Base-by-base conservation (phyloP, 2,888 invertebrate genomes). In the Acanthopleura granulata region DNA sequence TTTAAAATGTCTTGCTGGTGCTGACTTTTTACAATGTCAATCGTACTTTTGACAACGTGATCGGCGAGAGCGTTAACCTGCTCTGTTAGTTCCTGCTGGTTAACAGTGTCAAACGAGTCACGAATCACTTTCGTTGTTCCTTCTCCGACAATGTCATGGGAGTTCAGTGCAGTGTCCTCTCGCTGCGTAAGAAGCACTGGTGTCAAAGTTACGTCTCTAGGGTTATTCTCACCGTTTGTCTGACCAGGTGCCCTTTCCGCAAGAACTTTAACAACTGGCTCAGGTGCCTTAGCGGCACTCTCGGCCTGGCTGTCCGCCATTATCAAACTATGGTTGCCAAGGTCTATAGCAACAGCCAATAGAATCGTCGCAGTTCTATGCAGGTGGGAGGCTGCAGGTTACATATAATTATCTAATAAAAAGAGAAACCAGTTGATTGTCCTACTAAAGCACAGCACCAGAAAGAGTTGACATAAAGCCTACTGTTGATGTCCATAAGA, bases 281-380 rank as follows among this genome's bases (percentile, higher is more conserved):
- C 57, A 18, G 57, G 22, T n/a, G 22, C 57, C 57, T 57, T 22
- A 57, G 18, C n/a, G 57, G 57, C 57, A 6, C 22, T 22, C 22
- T 6, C 12, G 22, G 16, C 29, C 25, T 25, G 12, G 16, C 6
- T 14, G 66, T 66, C 66, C 27, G 9, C 66, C 66, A 66, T 66
- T 27, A 12, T 66, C 29, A 66, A 66, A 66, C 66, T 66, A 14
- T 66, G 25, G 66, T 66, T 27, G 6, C 66, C 66, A 66, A 66
- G 66, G 66, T 15, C n/a, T 22, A 22, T 57, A 57, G 57, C 57
- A 12, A 57, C 57, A 57, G 29, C 66, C 66, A 66, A 66, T 66
- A 6, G 25, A 66, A 57, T 57, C 22, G 12, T 57, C 6, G 57
- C 40, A 40, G 40, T 40, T 40, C 40, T 40, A 3, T 9, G 4